Percentiles rank a stretch among this genome's conserved stretches.
Evolutionary conservation across 2,888 invertebrate species (phyloP).

Genomic region (Hypercompe scribonia): DNA sequence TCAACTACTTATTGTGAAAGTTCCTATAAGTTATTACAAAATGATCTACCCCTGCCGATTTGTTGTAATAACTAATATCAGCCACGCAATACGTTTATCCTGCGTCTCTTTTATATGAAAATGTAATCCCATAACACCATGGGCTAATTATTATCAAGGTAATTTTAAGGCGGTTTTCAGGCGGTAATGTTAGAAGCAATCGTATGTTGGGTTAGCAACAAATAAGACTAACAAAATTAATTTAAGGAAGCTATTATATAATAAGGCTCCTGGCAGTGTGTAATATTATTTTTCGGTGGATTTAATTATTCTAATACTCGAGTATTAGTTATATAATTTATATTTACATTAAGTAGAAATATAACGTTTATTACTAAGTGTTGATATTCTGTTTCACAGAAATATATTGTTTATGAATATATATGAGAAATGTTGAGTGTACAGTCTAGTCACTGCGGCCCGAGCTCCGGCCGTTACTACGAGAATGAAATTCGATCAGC

Average conservation of each 20-base stretch:
- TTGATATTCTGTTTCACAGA: constrained; percentile 85
- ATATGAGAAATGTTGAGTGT: constrained; percentile 84
- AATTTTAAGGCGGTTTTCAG: constrained; percentile 61
- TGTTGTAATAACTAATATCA: constrained; percentile 16
- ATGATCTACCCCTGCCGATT: constrained; percentile 21
- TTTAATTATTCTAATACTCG: constrained; percentile 85
- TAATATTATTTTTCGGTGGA: constrained; percentile 83
- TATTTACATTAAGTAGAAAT: constrained; percentile 83
- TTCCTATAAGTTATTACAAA: constrained; percentile 52
- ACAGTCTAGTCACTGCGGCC: constrained; percentile 84
- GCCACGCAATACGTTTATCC: constrained; percentile 39
- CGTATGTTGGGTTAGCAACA: constrained; percentile 72
- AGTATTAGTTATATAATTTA: constrained; percentile 85
- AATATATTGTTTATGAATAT: constrained; percentile 80
- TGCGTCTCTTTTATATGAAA: constrained; percentile 29
- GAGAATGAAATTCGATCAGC: constrained; percentile 76
- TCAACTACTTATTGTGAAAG: constrained; percentile 40
- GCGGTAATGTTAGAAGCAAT: constrained; percentile 62
- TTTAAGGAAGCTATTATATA: constrained; percentile 76
- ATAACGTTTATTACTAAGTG: constrained; percentile 83
- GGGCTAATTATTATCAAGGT: constrained; percentile 58
- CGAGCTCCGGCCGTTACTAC: constrained; percentile 79
- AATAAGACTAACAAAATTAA: constrained; percentile 83
- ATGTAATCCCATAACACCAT: constrained; percentile 37
- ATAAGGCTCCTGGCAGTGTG: constrained; percentile 79